Percentiles rank a stretch among this genome's conserved stretches.
Conservation (phyloP, 2,797 vertebrate genomes). For the Holocentrus rufus region DNA sequence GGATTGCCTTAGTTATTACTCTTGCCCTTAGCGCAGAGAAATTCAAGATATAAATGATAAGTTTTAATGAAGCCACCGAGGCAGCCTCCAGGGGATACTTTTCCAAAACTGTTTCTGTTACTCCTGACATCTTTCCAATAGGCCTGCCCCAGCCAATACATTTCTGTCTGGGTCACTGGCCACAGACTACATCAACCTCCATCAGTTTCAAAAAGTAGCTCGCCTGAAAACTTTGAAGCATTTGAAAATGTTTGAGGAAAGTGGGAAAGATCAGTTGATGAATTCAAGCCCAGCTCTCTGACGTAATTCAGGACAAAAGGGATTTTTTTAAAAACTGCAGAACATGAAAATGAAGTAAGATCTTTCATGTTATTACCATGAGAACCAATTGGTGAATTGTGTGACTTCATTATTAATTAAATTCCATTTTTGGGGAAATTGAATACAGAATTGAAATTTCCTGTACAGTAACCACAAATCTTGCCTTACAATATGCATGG, state of each 20-base stretch:
- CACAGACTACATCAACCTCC: constrained; percentile 50
- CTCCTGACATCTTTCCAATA: constrained; percentile 71
- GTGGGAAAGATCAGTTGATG: constrained; percentile 4
- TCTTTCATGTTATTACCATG: background rate
- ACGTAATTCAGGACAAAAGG: constrained; percentile 14
- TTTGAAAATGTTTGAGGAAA: background rate
- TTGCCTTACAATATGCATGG: background rate
- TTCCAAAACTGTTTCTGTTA: constrained; percentile 66
- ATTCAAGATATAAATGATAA: constrained; percentile 62
- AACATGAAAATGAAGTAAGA: constrained; percentile 2
- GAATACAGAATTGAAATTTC: no score
- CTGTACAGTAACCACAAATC: no score
- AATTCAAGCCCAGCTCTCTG: background rate
- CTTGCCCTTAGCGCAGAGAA: constrained; percentile 23
- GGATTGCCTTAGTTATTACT: constrained; percentile 43
- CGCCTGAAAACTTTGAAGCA: constrained; percentile 41
- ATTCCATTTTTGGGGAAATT: no score
- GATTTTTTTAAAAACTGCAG: background rate
- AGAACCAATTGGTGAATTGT: background rate
- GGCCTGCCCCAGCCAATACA: constrained; percentile 49
- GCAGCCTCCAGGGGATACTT: constrained; percentile 52
- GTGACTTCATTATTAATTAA: background rate
- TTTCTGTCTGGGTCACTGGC: constrained; percentile 62
- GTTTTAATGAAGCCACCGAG: constrained; percentile 71
- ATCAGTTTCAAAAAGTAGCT: constrained; percentile 45